Evolutionary conservation across 2,888 invertebrate genomes (phyloP).

Genomic region (Stenichneumon culpator): DNA sequence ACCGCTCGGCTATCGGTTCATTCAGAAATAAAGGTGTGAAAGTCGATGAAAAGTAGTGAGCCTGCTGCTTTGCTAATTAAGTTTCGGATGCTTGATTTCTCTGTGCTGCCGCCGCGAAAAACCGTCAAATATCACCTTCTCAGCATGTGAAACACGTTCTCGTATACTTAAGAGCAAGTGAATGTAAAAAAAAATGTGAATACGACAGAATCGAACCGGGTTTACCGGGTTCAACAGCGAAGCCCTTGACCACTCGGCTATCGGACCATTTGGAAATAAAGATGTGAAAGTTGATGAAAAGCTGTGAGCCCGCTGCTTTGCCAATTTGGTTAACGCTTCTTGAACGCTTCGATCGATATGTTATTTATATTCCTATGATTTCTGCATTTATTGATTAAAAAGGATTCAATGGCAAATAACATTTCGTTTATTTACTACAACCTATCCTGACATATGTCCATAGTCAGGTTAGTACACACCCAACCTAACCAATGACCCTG

Average conservation of each 20-base stretch:
- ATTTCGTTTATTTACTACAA: background rate
- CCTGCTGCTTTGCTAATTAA: background rate
- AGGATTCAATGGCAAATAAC: background rate
- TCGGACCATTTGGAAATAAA: background rate
- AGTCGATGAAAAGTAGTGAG: constrained; percentile 2
- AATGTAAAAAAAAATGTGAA: background rate
- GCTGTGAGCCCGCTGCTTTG: background rate
- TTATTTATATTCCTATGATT: background rate
- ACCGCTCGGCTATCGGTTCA: background rate
- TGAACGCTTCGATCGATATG: background rate
- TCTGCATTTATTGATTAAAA: background rate
- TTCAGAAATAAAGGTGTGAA: background rate
- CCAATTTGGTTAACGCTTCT: background rate
- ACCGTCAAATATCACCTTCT: too few relatives aligned
- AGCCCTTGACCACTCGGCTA: background rate
- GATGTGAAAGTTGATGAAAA: background rate
- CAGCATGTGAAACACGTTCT: too few relatives aligned
- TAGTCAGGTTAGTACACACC: background rate
- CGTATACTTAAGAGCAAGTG: background rate
- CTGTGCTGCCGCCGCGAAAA: too few relatives aligned
- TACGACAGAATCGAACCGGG: background rate
- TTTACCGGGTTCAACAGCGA: background rate
- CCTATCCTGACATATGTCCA: background rate
- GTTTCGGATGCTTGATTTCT: too few relatives aligned
- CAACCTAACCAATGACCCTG: constrained; percentile 12